Conservation (phyloP, 92 coral and sea anemone genomes). For the Scolanthus callimorphus region DNA sequence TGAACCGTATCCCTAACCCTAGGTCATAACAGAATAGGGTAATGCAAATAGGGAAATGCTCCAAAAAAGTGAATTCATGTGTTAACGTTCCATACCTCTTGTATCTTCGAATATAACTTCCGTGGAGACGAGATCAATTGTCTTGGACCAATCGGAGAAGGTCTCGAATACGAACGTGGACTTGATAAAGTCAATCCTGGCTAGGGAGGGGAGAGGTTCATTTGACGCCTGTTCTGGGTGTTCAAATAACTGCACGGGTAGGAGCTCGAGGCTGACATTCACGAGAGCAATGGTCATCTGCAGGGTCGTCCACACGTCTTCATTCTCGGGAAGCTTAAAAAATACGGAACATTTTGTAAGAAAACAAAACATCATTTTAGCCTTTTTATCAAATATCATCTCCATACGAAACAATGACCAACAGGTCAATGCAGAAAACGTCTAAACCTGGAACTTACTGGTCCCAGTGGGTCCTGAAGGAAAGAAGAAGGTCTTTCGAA, state of each 20-base stretch:
- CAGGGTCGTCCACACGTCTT: conserved; percentile 90
- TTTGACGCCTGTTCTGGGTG: conserved; percentile 56
- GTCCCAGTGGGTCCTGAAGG: conserved; percentile 85
- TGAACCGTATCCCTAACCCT: too few species aligned
- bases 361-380: too few species aligned
- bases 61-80: too few species aligned
- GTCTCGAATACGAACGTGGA: conserved; percentile 91
- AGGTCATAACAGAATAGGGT: too few species aligned
- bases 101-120: conserved; percentile 96
- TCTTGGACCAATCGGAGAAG: conserved; percentile 97
- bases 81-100: conserved; percentile 73
- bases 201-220: conserved; percentile 65
- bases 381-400: too few species aligned
- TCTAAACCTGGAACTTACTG: too few species aligned
- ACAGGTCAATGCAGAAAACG: too few species aligned
- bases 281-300: conserved; percentile 84
- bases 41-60: too few species aligned
- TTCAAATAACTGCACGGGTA: conserved; percentile 76
- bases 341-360: too few species aligned
- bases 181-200: conserved; percentile 91
- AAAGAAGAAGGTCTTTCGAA: conserved; percentile 94
- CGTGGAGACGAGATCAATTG: conserved; percentile 88
- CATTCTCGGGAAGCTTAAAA: conserved; percentile 77
- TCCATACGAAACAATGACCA: too few species aligned
- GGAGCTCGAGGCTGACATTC: conserved; percentile 86